Percentiles rank a stretch among this genome's conserved stretches.
These are phyloP conservation scores for Triops longicaudatus DNA, from an alignment of 1,140 invertebrate genomes.

Conservation along the genomic window DNA sequence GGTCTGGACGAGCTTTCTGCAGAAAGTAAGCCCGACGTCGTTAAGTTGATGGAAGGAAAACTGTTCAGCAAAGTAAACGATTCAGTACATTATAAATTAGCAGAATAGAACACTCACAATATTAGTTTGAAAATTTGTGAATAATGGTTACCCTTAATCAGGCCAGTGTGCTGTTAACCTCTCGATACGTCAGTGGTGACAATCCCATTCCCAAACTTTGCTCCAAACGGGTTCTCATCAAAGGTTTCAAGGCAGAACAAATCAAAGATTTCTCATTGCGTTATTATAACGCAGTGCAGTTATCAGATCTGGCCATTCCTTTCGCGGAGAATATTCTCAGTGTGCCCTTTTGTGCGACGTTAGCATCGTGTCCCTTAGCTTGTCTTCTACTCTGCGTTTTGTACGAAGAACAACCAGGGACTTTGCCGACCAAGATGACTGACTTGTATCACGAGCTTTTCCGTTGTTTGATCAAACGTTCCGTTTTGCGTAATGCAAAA, in stretches of 20 bases:
- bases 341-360: background rate
- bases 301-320: constrained; percentile 25
- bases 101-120: background rate
- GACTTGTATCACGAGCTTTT: constrained; percentile 29
- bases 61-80: constrained; percentile 32
- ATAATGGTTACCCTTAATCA: background rate
- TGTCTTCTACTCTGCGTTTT: constrained; percentile 35
- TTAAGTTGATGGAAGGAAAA: constrained; percentile 31
- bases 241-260: constrained; percentile 32
- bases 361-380: constrained; percentile 33
- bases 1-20: constrained; percentile 34
- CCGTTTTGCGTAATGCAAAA: background rate
- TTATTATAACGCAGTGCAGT: constrained; percentile 30
- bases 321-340: background rate
- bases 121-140: background rate
- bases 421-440: constrained; percentile 26
- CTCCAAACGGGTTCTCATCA: constrained; percentile 31
- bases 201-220: constrained; percentile 31
- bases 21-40: constrained; percentile 30
- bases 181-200: constrained; percentile 29
- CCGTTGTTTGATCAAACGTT: constrained; percentile 27
- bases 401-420: constrained; percentile 31
- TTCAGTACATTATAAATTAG: background rate
- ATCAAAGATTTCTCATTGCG: constrained; percentile 19
- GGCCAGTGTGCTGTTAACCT: constrained; percentile 32